A percentile compares a stretch with the other conserved stretches of the same genome.
Evolutionary conservation across 2,113 vertebrate species (phyloP).

Genomic region (Tautogolabrus adspersus): DNA sequence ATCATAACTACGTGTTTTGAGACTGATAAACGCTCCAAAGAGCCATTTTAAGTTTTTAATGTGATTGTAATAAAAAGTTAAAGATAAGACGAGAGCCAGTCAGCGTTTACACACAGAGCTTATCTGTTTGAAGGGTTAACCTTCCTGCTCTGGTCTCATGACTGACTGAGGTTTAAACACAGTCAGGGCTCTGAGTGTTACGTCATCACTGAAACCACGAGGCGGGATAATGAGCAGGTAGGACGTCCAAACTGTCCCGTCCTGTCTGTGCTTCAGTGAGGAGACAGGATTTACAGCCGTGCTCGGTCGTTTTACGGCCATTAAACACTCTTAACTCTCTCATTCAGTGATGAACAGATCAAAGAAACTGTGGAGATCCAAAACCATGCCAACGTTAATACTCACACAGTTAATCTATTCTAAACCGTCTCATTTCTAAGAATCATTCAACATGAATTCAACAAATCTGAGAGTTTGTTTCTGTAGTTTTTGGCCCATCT

Average conservation of each 20-base stretch:
- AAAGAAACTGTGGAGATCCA: too few relatives aligned
- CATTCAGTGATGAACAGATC: not conserved
- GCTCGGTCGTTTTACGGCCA: too few relatives aligned
- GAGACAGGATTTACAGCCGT: not conserved
- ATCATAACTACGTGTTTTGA: not conserved
- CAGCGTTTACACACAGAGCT: not conserved
- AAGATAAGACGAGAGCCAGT: not conserved
- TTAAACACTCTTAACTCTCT: not conserved
- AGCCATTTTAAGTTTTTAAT: not conserved
- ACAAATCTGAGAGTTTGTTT: too few relatives aligned
- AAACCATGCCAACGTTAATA: too few relatives aligned
- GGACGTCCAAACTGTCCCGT: not conserved
- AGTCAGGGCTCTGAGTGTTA: not conserved
- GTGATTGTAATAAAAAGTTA: not conserved
- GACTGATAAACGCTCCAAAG: not conserved
- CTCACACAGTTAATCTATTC: too few relatives aligned
- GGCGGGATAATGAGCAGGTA: slow-evolving; percentile 16
- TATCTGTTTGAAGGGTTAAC: not conserved
- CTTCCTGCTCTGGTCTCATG: not conserved
- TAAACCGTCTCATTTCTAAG: too few relatives aligned
- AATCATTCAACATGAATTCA: too few relatives aligned
- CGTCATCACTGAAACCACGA: not conserved
- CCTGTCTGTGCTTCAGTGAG: not conserved
- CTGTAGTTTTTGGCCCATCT: too few relatives aligned
- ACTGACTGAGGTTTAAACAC: not conserved